These are phyloP conservation scores for Leucoma salicis DNA, from an alignment of 2,888 invertebrate genomes.

Conservation along the genomic window DNA sequence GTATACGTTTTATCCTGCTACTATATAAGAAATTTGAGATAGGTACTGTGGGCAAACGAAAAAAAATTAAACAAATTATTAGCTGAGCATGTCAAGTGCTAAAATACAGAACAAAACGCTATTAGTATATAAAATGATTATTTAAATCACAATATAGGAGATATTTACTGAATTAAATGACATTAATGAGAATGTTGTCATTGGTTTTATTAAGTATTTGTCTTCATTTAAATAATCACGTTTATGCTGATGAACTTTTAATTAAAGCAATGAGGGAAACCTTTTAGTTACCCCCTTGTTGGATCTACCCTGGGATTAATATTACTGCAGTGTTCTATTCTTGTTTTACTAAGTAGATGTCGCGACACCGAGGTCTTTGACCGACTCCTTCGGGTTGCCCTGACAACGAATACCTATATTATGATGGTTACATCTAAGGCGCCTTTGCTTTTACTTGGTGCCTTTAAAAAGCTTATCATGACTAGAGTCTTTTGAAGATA, in stretches of 20 bases:
- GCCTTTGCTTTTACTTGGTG: slow-evolving; percentile 47
- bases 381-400: slow-evolving; percentile 67
- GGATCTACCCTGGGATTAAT: slow-evolving; percentile 57
- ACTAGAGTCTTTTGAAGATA: slow-evolving; percentile 46
- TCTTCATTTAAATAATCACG: neutral
- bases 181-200: neutral
- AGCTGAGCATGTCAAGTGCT: no score
- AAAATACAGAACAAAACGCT: no score
- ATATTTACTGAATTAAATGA: neutral
- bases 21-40: no score
- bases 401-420: slow-evolving; percentile 63
- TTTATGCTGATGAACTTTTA: slow-evolving; percentile 2
- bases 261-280: slow-evolving; percentile 1
- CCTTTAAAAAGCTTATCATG: slow-evolving; percentile 57
- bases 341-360: slow-evolving; percentile 65
- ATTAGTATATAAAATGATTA: no score
- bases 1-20: no score
- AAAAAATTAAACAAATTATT: no score
- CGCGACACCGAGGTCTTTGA: slow-evolving; percentile 72
- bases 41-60: no score
- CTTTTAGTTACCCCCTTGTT: slow-evolving; percentile 31
- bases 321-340: slow-evolving; percentile 61
- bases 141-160: no score
- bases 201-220: neutral
- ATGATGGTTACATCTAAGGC: slow-evolving; percentile 42